A percentile compares a stretch with the other conserved stretches of the same genome.
phyloP scores from a whole-genome alignment of 2,888 invertebrate genomes.

The Caradrina kadenii region DNA sequence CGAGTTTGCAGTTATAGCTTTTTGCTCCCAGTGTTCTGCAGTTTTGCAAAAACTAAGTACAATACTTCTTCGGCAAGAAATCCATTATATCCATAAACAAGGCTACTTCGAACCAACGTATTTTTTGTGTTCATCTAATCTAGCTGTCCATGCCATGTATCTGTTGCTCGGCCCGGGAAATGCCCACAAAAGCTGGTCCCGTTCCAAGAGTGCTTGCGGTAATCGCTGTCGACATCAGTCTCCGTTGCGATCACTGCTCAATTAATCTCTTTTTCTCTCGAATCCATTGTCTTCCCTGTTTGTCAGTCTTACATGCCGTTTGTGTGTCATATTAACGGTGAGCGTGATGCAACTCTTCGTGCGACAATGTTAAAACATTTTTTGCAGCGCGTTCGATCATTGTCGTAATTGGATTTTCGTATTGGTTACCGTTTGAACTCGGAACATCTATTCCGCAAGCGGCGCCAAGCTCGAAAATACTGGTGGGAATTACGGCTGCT shows the following conservation, averaged over 20 bases:
- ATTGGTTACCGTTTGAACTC: conserved; percentile 68
- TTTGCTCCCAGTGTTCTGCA: conserved; percentile 53
- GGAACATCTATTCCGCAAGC: conserved; percentile 64
- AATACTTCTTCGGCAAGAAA: conserved; percentile 63
- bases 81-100: conserved; percentile 70
- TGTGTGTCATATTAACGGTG: conserved; percentile 76
- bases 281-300: conserved; percentile 77
- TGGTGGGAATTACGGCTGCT: conserved; percentile 65
- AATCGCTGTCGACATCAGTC: conserved; percentile 76
- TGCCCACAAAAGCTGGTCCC: conserved; percentile 80
- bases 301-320: conserved; percentile 69
- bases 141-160: conserved; percentile 73
- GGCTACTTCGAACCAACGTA: conserved; percentile 63
- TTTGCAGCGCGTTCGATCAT: conserved; percentile 68
- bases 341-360: conserved; percentile 77
- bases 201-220: conserved; percentile 83
- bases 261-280: conserved; percentile 77
- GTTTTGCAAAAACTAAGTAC: conserved; percentile 62
- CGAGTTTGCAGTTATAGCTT: conserved; percentile 51
- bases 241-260: conserved; percentile 69
- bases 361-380: conserved; percentile 74
- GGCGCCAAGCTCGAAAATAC: conserved; percentile 59
- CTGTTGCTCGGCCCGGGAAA: conserved; percentile 67
- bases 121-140: conserved; percentile 73
- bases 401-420: conserved; percentile 72